Evolutionary conservation across 1,140 invertebrate genomes (phyloP).

Genomic region (Cyrtorhinus lividipennis): DNA sequence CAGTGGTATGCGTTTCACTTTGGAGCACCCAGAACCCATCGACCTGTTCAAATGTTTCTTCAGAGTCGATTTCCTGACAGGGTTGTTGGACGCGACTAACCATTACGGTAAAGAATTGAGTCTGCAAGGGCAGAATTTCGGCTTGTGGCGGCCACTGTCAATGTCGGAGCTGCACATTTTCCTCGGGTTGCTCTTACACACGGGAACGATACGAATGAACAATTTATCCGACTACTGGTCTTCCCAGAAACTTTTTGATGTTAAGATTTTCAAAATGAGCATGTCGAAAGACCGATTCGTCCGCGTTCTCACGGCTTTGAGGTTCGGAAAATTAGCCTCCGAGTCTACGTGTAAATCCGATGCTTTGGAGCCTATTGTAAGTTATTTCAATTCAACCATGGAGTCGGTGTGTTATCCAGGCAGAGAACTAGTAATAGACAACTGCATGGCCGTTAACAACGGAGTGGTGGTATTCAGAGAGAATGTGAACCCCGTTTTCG

Average conservation of each 20-base stretch:
- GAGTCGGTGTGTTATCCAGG: background rate
- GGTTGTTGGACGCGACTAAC: background rate
- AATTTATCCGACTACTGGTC: background rate
- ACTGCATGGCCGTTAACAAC: background rate
- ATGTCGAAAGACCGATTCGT: background rate
- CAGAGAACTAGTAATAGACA: background rate
- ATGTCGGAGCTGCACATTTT: background rate
- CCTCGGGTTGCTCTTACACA: background rate
- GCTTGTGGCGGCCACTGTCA: background rate
- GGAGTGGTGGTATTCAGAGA: background rate
- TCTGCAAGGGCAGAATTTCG: background rate
- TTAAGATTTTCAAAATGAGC: background rate
- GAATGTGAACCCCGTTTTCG: background rate
- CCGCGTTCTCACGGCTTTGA: background rate
- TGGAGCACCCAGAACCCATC: background rate
- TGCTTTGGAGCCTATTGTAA: background rate
- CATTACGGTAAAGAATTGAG: background rate
- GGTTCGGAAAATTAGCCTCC: background rate
- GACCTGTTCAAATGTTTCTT: background rate
- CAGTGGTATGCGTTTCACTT: background rate
- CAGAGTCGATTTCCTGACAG: background rate
- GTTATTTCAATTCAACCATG: background rate
- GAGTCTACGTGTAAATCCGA: too few relatives aligned
- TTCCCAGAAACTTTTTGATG: background rate
- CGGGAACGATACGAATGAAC: background rate